phyloP scores from a whole-genome alignment of 2,888 invertebrate genomes.

The Eutolmus rufibarbis region DNA sequence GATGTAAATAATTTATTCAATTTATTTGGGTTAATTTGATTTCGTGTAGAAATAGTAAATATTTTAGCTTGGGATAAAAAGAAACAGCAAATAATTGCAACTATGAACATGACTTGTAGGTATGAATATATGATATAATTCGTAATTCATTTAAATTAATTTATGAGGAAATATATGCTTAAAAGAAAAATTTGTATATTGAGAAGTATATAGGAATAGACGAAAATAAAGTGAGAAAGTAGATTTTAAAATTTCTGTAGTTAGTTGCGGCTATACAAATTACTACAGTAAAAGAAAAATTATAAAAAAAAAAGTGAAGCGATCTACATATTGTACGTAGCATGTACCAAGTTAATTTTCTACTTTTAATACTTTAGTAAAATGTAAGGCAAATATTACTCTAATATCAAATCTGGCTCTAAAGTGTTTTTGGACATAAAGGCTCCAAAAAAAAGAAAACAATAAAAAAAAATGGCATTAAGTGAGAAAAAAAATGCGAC shows the following conservation, averaged over 20 bases:
- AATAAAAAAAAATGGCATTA: not conserved
- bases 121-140: constrained; percentile 8
- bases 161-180: constrained; percentile 11
- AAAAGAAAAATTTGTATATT: not conserved
- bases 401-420: constrained; percentile 19
- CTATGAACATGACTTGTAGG: not conserved
- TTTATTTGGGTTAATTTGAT: constrained; percentile 98
- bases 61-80: not conserved
- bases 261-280: constrained; percentile 36
- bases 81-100: not conserved
- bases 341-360: constrained; percentile 34
- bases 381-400: constrained; percentile 16
- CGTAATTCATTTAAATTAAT: not conserved
- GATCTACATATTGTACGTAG: constrained; percentile 15
- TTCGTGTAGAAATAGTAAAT: constrained; percentile 69
- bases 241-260: constrained; percentile 30
- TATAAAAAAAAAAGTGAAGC: constrained; percentile 9
- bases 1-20: constrained; percentile 70
- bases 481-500: not conserved
- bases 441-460: not conserved
- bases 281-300: constrained; percentile 27
- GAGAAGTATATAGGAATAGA: not conserved
- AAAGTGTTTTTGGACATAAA: not conserved
- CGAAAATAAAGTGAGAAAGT: not conserved
- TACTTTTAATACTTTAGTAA: constrained; percentile 41